Percentiles rank a stretch among this genome's conserved stretches.
Conservation (phyloP, 2,113 vertebrate genomes). For the Phaethornis superciliosus region DNA sequence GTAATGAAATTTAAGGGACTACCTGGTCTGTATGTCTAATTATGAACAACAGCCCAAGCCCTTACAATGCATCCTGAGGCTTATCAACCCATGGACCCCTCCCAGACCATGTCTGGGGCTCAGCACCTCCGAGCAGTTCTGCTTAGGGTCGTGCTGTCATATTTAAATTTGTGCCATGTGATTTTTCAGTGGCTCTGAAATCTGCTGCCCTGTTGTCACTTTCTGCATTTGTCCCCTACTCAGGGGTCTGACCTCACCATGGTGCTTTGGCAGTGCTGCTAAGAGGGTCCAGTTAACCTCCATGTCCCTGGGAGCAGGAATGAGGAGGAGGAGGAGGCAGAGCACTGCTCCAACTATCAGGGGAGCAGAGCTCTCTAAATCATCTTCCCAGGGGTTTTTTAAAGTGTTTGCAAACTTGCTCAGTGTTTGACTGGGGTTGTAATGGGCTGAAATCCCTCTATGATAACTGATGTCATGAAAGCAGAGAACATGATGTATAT, state of each 20-base stretch:
- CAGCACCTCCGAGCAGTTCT: not conserved
- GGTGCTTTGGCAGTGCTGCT: not conserved
- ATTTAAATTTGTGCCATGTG: not conserved
- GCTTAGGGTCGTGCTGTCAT: accelerated
- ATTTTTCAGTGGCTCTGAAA: not conserved
- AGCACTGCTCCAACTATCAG: not conserved
- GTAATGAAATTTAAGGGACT: not conserved
- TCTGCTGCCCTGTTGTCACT: not conserved
- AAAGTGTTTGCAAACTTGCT: not conserved
- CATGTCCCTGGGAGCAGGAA: not conserved
- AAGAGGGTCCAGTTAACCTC: not conserved
- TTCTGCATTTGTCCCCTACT: not conserved
- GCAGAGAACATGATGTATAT: not conserved
- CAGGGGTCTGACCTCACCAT: not conserved
- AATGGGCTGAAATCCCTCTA: not conserved
- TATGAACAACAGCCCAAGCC: not conserved
- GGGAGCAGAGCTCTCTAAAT: not conserved
- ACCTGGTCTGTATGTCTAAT: not conserved
- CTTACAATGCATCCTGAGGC: not conserved
- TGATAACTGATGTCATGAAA: slow-evolving; percentile 2
- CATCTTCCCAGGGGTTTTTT: not conserved
- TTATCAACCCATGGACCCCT: not conserved
- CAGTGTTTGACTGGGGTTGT: not conserved
- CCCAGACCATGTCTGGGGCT: not conserved
- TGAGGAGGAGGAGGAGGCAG: not conserved